These are phyloP conservation scores for Pan paniscus DNA, from an alignment of 2,113 vertebrate genomes.

Conservation along the genomic window DNA sequence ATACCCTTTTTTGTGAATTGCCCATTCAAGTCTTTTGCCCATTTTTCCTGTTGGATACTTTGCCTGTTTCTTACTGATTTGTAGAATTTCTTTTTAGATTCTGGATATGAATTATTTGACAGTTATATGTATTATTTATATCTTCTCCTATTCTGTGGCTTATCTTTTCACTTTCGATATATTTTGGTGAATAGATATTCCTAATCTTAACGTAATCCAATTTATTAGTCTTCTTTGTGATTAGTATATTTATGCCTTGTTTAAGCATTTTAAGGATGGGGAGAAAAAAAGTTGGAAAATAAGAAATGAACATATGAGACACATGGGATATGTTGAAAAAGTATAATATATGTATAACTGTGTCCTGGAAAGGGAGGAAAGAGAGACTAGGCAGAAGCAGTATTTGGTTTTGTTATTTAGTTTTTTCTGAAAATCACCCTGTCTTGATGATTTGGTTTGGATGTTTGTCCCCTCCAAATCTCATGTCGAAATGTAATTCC, in stretches of 20 bases:
- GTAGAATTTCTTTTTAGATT: conserved; percentile 32
- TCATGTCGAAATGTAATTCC: too few relatives aligned
- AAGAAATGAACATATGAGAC: background rate
- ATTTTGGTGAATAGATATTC: background rate
- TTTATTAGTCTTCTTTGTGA: background rate
- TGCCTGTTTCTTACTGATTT: background rate
- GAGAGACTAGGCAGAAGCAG: background rate
- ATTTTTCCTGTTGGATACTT: conserved; percentile 18
- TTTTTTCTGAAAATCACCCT: too few relatives aligned
- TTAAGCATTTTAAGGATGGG: background rate
- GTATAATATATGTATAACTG: background rate
- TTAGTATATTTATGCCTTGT: background rate
- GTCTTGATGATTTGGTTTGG: too few relatives aligned
- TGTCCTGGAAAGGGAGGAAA: background rate
- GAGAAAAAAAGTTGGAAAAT: background rate
- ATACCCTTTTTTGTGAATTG: conserved; percentile 13
- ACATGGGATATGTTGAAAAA: background rate
- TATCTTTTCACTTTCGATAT: background rate
- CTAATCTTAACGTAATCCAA: background rate
- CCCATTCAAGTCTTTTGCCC: background rate
- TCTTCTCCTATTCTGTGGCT: background rate
- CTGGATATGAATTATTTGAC: background rate
- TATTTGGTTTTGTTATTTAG: background rate
- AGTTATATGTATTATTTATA: background rate
- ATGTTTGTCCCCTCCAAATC: too few relatives aligned